phyloP scores from a whole-genome alignment of 2,797 vertebrate genomes.

The Schizopygopsis pylzovi region DNA sequence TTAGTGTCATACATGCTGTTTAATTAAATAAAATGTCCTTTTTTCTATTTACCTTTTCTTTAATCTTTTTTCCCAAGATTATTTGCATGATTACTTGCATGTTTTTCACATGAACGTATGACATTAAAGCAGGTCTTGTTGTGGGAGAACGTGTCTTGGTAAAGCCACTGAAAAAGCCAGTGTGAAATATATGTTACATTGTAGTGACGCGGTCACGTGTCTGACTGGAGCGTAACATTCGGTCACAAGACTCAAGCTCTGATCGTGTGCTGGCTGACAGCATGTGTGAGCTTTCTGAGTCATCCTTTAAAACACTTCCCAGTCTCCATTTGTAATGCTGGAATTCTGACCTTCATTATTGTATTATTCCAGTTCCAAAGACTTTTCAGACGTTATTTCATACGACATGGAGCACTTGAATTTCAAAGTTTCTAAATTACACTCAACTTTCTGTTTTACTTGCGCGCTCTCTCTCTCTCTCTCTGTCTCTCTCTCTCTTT shows the following conservation, averaged over 20 bases:
- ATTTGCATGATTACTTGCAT: conserved; percentile 49
- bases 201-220: conserved; percentile 63
- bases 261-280: conserved; percentile 22
- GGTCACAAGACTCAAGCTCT: conserved; percentile 71
- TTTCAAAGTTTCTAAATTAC: conserved; percentile 10
- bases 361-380: not conserved
- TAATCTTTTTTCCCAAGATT: not conserved
- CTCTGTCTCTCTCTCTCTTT: conserved; percentile 22
- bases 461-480: conserved; percentile 3
- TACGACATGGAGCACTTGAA: not conserved
- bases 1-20: not conserved
- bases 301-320: not conserved
- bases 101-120: conserved; percentile 54
- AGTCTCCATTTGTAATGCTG: not conserved
- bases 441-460: conserved; percentile 33
- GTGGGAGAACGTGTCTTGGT: conserved; percentile 69
- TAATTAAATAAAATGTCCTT: not conserved
- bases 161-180: conserved; percentile 52
- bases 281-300: conserved; percentile 5
- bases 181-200: conserved; percentile 62
- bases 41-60: not conserved
- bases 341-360: no score
- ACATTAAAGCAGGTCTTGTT: conserved; percentile 66
- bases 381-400: not conserved
- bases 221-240: conserved; percentile 62